phyloP scores from a whole-genome alignment of 2,113 vertebrate genomes.

The Pedetes capensis region DNA sequence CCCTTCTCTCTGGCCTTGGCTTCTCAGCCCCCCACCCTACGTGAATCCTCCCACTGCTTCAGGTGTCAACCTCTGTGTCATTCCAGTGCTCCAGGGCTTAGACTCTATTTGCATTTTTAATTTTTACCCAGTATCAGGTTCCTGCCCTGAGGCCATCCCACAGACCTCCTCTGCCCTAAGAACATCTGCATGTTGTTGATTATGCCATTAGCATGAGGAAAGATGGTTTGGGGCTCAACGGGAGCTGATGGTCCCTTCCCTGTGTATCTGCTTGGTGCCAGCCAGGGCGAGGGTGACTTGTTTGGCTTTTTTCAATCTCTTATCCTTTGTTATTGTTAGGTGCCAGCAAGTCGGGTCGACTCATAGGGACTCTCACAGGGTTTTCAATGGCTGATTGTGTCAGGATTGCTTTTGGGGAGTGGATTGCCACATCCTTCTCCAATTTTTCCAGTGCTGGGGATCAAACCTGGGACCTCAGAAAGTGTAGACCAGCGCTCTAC shows the following conservation, averaged over 20 bases:
- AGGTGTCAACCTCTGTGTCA: neutral
- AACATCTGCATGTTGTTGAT: neutral
- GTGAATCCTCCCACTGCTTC: neutral
- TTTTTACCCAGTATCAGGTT: neutral
- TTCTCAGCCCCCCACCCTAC: neutral
- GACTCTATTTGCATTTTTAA: no score
- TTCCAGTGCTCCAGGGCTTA: no score
- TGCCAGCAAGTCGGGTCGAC: no score
- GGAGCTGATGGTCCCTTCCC: neutral
- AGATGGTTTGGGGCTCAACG: neutral
- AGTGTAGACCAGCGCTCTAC: no score
- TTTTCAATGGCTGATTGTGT: no score
- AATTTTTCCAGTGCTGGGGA: no score
- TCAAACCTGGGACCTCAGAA: no score
- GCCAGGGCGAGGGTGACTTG: neutral
- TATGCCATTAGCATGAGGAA: neutral
- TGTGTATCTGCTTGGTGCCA: accelerated
- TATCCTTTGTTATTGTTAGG: no score
- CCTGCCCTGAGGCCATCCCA: neutral
- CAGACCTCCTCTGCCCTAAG: no score
- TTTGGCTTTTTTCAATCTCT: neutral
- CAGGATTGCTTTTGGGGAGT: no score
- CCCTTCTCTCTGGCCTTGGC: neutral
- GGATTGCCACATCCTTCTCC: no score
- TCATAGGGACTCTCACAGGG: no score